Percentiles rank a stretch among this genome's conserved stretches.
Evolutionary conservation across 2,113 vertebrate species (phyloP).

Genomic region (Alosa alosa): DNA sequence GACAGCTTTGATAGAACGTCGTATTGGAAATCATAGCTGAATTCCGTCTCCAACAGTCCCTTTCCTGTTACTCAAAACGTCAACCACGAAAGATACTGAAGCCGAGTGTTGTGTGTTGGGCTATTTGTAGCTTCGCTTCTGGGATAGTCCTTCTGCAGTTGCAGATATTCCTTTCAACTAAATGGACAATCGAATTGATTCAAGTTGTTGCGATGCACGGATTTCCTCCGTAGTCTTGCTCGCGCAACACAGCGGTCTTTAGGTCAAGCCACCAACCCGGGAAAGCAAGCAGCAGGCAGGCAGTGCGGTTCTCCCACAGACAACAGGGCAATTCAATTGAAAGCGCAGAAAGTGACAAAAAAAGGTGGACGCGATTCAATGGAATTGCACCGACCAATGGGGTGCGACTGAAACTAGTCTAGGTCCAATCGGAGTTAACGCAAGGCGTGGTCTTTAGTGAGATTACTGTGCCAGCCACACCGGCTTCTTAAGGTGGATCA

Average conservation of each 20-base stretch:
- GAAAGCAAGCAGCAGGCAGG: not conserved
- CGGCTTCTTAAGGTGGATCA: constrained; percentile 62
- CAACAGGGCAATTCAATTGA: constrained; percentile 60
- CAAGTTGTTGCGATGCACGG: not conserved
- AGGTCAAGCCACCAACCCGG: not conserved
- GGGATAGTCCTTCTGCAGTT: not conserved
- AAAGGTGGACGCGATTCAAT: constrained; percentile 71
- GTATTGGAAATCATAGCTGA: constrained; percentile 62
- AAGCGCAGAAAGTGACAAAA: constrained; percentile 75
- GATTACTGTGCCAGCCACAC: constrained; percentile 20
- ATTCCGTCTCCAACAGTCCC: constrained; percentile 41
- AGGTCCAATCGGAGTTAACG: constrained; percentile 57
- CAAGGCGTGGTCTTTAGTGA: constrained; percentile 51
- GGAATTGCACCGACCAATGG: constrained; percentile 64
- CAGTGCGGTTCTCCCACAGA: constrained; percentile 45
- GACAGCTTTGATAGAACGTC: constrained; percentile 38
- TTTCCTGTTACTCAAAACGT: constrained; percentile 1
- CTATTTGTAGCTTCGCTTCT: not conserved
- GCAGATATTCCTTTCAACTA: not conserved
- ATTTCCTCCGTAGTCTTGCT: not conserved
- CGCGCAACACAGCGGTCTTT: not conserved
- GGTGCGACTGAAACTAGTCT: not conserved
- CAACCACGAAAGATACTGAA: not conserved
- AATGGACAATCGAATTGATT: not conserved
- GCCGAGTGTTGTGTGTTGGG: not conserved